Evolutionary conservation across 2,888 invertebrate genomes (phyloP).

Genomic region (Pterostichus niger): DNA sequence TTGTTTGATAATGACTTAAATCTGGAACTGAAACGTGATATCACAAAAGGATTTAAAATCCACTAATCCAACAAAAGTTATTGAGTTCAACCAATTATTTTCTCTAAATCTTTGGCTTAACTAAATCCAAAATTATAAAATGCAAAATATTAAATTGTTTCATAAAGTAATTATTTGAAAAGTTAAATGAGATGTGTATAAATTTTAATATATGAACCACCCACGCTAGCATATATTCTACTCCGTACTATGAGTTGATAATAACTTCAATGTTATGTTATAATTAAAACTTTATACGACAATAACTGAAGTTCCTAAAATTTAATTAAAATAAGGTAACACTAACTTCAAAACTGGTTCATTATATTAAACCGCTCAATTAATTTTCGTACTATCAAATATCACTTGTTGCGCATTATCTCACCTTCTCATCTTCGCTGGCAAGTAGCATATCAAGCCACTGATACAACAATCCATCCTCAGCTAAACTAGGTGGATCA

Average conservation of each 20-base stretch:
- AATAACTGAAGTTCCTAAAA: neutral
- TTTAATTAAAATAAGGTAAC: slow-evolving; percentile 6
- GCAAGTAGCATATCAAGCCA: slow-evolving; percentile 96
- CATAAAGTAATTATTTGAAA: no score
- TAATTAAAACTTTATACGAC: neutral
- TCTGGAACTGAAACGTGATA: no score
- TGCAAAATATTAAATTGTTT: no score
- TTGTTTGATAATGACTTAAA: no score
- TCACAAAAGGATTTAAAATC: no score
- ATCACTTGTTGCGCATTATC: slow-evolving; percentile 46
- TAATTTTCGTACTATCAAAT: neutral
- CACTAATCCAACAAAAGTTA: no score
- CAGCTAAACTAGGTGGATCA: slow-evolving; percentile 89
- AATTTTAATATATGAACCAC: neutral
- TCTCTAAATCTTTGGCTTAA: no score
- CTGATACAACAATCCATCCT: slow-evolving; percentile 95
- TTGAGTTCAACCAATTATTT: no score
- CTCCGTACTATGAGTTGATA: neutral
- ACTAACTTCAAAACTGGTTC: slow-evolving; percentile 4
- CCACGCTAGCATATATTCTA: neutral
- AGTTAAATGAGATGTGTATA: neutral
- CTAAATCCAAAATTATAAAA: no score
- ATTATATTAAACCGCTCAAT: neutral
- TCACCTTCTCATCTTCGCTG: slow-evolving; percentile 91
- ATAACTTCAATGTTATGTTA: neutral